Percentiles rank a stretch among this genome's conserved stretches.
Evolutionary conservation across 2,113 vertebrate species (phyloP).

Genomic region (Okapia johnstoni): DNA sequence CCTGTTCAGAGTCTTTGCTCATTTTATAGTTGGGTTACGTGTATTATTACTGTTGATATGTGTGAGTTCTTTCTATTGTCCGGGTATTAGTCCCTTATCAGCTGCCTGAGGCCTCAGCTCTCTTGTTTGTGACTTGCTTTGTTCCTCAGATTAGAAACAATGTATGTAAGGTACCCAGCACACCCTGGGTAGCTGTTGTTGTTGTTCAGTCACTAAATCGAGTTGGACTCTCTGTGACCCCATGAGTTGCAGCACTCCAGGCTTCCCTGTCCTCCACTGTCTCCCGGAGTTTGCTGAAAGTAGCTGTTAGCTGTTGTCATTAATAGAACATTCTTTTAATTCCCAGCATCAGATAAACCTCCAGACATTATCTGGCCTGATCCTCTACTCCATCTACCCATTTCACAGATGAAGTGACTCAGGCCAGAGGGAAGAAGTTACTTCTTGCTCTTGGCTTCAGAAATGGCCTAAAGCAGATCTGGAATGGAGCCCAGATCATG

Average conservation of each 20-base stretch:
- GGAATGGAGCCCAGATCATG: not conserved
- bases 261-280: not conserved
- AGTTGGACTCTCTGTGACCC: not conserved
- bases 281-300: not conserved
- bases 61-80: not conserved
- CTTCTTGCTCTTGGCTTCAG: not conserved
- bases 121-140: not conserved
- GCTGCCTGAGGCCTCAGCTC: not conserved
- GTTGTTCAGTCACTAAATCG: not conserved
- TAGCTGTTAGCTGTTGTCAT: not conserved
- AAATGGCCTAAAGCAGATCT: not conserved
- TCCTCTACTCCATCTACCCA: not conserved
- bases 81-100: not conserved
- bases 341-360: not conserved
- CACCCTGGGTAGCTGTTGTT: not conserved
- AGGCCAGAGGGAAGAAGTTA: not conserved
- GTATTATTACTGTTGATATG: not conserved
- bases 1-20: not conserved
- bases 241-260: not conserved
- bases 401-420: not conserved
- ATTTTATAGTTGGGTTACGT: not conserved
- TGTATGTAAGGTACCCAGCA: not conserved
- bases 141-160: not conserved
- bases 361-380: not conserved
- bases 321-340: not conserved